phyloP scores from a whole-genome alignment of 1,140 invertebrate species.

The Cotesia typhae region DNA sequence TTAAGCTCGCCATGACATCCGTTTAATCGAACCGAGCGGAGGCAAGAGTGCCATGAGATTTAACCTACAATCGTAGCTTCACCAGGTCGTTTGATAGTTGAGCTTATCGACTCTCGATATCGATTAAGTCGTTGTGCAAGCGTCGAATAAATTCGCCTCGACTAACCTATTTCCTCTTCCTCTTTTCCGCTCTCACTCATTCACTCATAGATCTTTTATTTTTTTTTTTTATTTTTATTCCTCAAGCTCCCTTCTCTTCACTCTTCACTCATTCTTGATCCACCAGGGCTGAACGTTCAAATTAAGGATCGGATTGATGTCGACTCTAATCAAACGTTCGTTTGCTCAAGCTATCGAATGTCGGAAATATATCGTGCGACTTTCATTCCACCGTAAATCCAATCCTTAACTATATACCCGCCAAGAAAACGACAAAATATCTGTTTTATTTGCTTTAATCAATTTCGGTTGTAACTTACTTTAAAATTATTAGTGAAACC shows the following conservation, averaged over 20 bases:
- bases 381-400: conserved; percentile 6
- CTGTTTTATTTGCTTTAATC: conserved; percentile 3
- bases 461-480: not conserved
- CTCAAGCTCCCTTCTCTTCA: not conserved
- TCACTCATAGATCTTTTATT: not conserved
- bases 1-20: not conserved
- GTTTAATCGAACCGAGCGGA: conserved; percentile 30
- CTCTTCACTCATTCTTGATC: conserved; percentile 6
- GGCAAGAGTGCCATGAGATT: not conserved
- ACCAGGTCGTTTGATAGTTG: conserved; percentile 17
- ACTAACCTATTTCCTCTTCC: conserved; percentile 15
- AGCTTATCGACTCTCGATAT: conserved; percentile 31
- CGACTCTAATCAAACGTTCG: conserved; percentile 34
- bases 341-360: conserved; percentile 32
- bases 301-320: conserved; percentile 35
- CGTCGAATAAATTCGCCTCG: conserved; percentile 16
- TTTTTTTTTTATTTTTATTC: conserved; percentile 6
- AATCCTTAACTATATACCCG: conserved; percentile 4
- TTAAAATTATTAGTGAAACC: not conserved
- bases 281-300: conserved; percentile 22
- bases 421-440: conserved; percentile 1
- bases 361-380: conserved; percentile 6
- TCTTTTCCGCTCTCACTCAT: too few species aligned
- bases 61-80: conserved; percentile 14
- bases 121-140: conserved; percentile 22